Conservation (phyloP, 1,140 invertebrate species). For the Armadillidium nasatum region DNA sequence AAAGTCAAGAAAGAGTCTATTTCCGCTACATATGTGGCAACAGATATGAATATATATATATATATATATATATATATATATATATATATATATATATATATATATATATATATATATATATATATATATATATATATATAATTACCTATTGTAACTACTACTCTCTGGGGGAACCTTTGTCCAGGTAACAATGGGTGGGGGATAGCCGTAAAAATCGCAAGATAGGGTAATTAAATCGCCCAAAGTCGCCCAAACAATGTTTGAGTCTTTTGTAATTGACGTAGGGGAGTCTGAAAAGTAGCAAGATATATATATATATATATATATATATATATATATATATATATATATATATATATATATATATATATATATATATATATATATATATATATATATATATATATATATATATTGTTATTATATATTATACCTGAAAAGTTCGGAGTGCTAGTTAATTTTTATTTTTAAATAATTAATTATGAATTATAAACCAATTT, state of each 20-base stretch:
- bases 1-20: no score
- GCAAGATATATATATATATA: no score
- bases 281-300: background rate
- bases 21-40: no score
- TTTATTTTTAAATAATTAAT: no score
- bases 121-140: background rate
- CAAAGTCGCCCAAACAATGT: background rate
- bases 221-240: background rate
- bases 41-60: background rate
- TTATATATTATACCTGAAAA: background rate
- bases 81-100: background rate
- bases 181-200: background rate
- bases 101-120: slow-evolving; percentile 6
- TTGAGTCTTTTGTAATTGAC: background rate
- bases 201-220: background rate
- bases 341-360: no score
- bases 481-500: no score
- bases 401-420: background rate
- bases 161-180: background rate
- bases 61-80: background rate
- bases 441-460: background rate
- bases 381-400: no score
- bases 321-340: slow-evolving; percentile 2
- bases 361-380: no score
- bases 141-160: background rate